Conservation (phyloP, 2,113 vertebrate species). For the Sporophila hypoxantha region DNA sequence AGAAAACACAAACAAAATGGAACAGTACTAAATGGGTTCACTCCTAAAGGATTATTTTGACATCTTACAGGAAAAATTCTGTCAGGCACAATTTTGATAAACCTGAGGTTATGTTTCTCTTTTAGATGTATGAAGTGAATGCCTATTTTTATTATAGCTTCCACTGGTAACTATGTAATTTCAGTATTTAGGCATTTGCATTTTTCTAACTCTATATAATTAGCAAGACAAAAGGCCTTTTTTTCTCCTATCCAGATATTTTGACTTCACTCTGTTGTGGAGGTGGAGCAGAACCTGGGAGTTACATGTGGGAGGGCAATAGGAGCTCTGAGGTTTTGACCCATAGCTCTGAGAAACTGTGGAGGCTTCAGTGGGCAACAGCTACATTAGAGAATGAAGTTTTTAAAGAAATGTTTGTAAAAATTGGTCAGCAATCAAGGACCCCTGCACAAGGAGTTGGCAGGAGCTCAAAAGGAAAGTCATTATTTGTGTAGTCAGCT, state of each 20-base stretch:
- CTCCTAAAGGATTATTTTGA: background rate
- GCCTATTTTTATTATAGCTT: constrained; percentile 18
- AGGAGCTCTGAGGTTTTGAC: background rate
- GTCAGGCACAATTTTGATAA: background rate
- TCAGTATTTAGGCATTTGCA: constrained; percentile 23
- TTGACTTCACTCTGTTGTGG: background rate
- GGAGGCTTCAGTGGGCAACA: background rate
- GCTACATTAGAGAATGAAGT: background rate
- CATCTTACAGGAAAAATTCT: constrained; percentile 1
- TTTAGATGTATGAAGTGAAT: background rate
- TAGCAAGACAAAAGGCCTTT: background rate
- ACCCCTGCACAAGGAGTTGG: background rate
- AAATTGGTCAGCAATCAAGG: background rate
- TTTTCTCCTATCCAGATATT: background rate
- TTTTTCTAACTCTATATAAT: constrained; percentile 16
- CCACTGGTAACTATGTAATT: constrained; percentile 2
- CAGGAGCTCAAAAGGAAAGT: background rate
- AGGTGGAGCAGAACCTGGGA: background rate
- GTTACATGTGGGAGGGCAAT: background rate
- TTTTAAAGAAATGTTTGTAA: background rate
- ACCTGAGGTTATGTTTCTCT: background rate
- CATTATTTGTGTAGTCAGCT: background rate
- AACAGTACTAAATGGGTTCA: background rate
- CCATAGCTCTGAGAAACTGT: background rate
- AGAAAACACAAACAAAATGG: background rate